phyloP scores from a whole-genome alignment of 2,888 invertebrate species.

The Lepidocyrtinus sp. region DNA sequence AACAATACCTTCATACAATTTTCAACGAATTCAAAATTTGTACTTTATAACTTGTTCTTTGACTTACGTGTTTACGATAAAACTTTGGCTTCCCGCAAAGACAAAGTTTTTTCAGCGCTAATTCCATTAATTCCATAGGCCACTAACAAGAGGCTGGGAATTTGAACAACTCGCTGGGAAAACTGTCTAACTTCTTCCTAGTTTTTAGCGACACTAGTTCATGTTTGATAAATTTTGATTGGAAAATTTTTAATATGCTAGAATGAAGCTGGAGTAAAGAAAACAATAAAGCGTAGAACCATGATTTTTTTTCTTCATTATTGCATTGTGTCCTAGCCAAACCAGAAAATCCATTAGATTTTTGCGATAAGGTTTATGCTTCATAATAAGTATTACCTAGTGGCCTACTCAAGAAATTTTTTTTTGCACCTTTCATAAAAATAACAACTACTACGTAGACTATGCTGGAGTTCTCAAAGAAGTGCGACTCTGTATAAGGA shows the following conservation, averaged over 20 bases:
- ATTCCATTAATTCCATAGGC: too few relatives aligned
- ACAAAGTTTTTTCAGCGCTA: conserved; percentile 44
- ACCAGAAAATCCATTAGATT: background rate
- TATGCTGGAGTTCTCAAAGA: background rate
- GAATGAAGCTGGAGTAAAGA: background rate
- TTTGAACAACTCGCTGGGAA: conserved; percentile 56
- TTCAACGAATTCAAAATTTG: too few relatives aligned
- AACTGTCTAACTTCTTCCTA: background rate
- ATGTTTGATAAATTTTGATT: too few relatives aligned
- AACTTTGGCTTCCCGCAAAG: conserved; percentile 23
- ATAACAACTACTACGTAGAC: background rate
- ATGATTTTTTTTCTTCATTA: background rate
- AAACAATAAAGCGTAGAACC: background rate
- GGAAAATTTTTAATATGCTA: too few relatives aligned
- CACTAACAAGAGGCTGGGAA: too few relatives aligned
- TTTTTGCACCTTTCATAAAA: background rate
- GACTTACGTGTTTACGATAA: too few relatives aligned
- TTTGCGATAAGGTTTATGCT: background rate
- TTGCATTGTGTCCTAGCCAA: background rate
- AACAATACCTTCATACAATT: too few relatives aligned
- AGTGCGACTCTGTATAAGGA: background rate
- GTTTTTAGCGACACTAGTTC: background rate
- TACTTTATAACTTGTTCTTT: too few relatives aligned
- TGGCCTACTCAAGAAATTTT: background rate
- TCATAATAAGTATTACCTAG: too few relatives aligned